Conservation (phyloP, 2,113 vertebrate species). For the Notothenia coriiceps region DNA sequence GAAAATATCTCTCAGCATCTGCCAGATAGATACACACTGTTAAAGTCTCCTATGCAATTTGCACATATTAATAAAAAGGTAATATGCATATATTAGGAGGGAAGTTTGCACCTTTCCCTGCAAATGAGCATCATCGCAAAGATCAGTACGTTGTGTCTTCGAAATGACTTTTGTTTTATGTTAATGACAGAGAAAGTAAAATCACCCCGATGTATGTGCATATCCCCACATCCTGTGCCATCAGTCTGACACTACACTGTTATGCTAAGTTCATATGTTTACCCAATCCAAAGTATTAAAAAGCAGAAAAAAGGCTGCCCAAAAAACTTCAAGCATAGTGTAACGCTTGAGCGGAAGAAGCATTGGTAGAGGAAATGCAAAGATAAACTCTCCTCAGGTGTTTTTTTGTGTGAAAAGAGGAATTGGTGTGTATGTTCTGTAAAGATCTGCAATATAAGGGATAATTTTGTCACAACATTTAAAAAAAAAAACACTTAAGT, state of each 20-base stretch:
- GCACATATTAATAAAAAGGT: no score
- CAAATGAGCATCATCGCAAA: no score
- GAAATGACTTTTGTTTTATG: no score
- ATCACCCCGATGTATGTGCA: not conserved
- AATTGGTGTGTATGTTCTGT: not conserved
- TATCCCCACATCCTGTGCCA: not conserved
- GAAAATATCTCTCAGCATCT: conserved; percentile 29
- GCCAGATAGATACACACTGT: conserved; percentile 15
- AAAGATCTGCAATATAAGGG: no score
- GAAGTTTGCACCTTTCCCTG: no score
- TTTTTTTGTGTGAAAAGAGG: not conserved
- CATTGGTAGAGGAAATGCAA: not conserved
- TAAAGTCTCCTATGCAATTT: not conserved
- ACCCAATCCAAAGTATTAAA: not conserved
- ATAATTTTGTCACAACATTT: no score
- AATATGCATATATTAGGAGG: no score
- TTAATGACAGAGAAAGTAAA: not conserved
- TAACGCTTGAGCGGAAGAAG: not conserved
- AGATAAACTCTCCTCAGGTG: not conserved
- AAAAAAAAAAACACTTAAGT: no score
- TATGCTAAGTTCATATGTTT: not conserved
- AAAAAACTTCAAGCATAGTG: no score
- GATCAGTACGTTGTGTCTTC: no score
- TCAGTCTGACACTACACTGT: not conserved
- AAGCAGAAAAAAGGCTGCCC: no score